phyloP scores from a whole-genome alignment of 1,140 invertebrate genomes.

The Notospermus geniculatus region DNA sequence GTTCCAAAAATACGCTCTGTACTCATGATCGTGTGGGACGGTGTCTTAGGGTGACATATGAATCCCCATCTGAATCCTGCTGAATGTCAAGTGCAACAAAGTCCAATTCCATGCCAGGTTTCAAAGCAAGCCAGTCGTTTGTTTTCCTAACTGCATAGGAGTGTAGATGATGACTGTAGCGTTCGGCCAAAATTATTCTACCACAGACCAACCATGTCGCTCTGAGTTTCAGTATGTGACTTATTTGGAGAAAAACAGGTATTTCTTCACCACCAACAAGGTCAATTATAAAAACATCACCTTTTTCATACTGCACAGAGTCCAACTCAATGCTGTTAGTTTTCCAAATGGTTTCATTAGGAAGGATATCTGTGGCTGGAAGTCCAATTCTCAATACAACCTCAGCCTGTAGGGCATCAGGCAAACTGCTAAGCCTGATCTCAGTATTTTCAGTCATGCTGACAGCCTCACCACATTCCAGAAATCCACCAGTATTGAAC shows the following conservation, averaged over 20 bases:
- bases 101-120: not conserved
- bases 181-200: not conserved
- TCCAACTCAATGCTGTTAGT: not conserved
- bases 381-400: not conserved
- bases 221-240: not conserved
- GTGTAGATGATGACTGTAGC: not conserved
- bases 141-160: not conserved
- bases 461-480: not conserved
- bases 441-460: not conserved
- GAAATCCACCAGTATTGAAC: not conserved
- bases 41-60: not conserved
- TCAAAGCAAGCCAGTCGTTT: not conserved
- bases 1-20: not conserved
- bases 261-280: not conserved
- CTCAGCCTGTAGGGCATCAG: not conserved
- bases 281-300: not conserved
- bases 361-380: no score
- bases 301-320: not conserved
- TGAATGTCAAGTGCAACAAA: not conserved
- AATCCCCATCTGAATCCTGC: not conserved
- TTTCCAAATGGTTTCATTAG: not conserved
- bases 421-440: not conserved
- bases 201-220: not conserved
- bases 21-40: no score
- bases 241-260: not conserved